phyloP scores from a whole-genome alignment of 2,888 invertebrate genomes.

The Lissocephala sabroskyi region DNA sequence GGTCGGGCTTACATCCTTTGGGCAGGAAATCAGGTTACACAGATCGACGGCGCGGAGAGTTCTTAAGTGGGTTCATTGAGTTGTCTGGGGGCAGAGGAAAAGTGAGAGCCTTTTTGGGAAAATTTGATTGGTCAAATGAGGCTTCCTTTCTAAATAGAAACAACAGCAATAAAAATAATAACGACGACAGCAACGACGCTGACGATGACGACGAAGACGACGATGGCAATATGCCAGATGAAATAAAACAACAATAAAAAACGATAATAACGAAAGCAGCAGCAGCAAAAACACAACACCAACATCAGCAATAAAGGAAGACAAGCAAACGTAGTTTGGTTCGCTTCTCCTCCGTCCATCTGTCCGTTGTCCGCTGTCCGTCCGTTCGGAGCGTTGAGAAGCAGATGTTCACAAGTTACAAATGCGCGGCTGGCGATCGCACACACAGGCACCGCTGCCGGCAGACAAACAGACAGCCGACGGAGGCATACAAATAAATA shows the following conservation, averaged over 20 bases:
- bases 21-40: constrained; percentile 57
- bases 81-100: neutral
- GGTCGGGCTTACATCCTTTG: constrained; percentile 48
- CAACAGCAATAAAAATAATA: constrained; percentile 16
- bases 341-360: too few species aligned
- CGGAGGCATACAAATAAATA: constrained; percentile 60
- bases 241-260: constrained; percentile 60
- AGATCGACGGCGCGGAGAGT: neutral
- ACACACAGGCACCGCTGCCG: constrained; percentile 18
- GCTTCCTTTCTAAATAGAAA: constrained; percentile 1
- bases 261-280: constrained; percentile 56
- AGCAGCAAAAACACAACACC: constrained; percentile 30
- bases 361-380: too few species aligned
- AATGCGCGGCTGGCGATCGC: constrained; percentile 33
- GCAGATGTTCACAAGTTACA: constrained; percentile 71
- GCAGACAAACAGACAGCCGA: constrained; percentile 15
- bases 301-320: constrained; percentile 30
- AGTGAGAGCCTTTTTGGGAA: too few species aligned
- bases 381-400: constrained; percentile 52
- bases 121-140: neutral
- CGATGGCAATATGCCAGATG: constrained; percentile 44
- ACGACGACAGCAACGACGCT: constrained; percentile 13
- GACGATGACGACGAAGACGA: too few species aligned
- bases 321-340: constrained; percentile 44
- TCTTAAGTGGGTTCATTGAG: constrained; percentile 1